phyloP scores from a whole-genome alignment of 2,797 vertebrate species.

The Sarcophilus harrisii region DNA sequence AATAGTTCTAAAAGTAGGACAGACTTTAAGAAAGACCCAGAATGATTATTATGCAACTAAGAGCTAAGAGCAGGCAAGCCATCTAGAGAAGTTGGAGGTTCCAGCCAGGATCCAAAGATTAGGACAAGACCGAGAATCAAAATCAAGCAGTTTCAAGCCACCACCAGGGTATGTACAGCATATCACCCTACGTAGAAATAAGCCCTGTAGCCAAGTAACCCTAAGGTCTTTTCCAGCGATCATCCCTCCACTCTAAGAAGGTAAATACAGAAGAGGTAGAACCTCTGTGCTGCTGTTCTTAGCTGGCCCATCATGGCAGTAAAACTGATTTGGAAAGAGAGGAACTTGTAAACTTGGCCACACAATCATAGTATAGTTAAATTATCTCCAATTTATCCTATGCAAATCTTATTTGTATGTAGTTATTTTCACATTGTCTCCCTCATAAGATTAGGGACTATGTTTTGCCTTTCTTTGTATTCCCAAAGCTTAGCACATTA shows the following conservation, averaged over 20 bases:
- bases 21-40: not conserved
- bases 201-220: not conserved
- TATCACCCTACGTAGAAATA: not conserved
- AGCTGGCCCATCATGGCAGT: not conserved
- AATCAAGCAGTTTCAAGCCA: not conserved
- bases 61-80: not conserved
- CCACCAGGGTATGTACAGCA: not conserved
- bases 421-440: not conserved
- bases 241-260: not conserved
- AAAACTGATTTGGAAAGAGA: not conserved
- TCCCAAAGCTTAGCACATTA: not conserved
- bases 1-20: not conserved
- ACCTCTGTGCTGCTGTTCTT: not conserved
- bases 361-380: not conserved
- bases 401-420: not conserved
- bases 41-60: not conserved
- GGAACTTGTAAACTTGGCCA: not conserved
- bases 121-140: not conserved
- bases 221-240: not conserved
- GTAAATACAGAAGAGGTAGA: not conserved
- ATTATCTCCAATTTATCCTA: not conserved
- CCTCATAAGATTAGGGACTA: not conserved
- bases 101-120: not conserved
- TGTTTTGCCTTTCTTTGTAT: not conserved
- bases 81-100: not conserved